Conservation (phyloP, 2,797 vertebrate species). For the Anas bernieri region DNA sequence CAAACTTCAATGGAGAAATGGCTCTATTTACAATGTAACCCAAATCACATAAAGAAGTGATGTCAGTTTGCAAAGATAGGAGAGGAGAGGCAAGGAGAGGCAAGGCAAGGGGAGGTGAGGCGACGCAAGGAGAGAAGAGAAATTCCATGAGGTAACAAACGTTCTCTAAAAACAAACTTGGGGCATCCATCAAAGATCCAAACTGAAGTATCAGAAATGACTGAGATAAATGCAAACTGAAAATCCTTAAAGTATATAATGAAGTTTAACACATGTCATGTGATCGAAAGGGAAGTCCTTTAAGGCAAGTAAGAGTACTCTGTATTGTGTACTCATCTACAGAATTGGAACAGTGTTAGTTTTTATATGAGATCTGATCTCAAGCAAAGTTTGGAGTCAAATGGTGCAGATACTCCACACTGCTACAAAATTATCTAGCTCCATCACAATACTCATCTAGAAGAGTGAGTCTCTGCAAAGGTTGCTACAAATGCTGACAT, state of each 20-base stretch:
- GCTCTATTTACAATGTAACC: neutral
- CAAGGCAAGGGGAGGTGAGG: no score
- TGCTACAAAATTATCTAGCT: neutral
- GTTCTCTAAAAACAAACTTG: neutral
- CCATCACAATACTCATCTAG: neutral
- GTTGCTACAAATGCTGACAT: neutral
- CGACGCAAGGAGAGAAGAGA: neutral
- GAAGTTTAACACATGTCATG: neutral
- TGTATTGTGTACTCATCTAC: neutral
- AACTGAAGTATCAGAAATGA: neutral
- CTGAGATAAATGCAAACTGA: neutral
- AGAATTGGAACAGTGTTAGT: neutral
- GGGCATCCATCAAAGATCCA: neutral
- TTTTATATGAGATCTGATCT: neutral
- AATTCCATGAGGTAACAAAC: neutral
- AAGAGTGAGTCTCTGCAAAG: neutral
- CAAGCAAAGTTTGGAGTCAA: neutral
- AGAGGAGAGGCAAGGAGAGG: no score
- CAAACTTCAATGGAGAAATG: neutral
- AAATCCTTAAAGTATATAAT: neutral
- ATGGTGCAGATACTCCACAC: rapidly evolving
- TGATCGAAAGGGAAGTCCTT: neutral
- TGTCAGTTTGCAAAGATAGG: neutral
- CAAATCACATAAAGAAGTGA: neutral
- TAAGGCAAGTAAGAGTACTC: neutral